Conservation (phyloP, 1,140 invertebrate genomes). For the Pseudomyrmex flavicornis region DNA sequence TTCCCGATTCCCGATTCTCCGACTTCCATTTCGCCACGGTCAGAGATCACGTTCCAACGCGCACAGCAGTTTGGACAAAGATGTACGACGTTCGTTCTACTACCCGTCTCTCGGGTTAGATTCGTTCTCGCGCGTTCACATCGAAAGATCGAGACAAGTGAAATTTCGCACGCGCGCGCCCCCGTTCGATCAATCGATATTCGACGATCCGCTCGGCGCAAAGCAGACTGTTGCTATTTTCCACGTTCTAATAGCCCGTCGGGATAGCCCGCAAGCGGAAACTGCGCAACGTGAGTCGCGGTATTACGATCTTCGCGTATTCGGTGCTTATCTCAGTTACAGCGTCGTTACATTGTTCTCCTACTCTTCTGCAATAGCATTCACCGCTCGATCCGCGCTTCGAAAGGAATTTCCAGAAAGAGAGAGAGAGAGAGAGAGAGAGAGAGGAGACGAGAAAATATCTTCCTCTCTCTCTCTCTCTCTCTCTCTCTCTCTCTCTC, state of each 20-base stretch:
- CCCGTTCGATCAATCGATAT: conserved; percentile 18
- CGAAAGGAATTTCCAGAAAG: conserved; percentile 6
- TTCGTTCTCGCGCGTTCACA: neutral
- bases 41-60: conserved; percentile 46
- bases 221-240: neutral
- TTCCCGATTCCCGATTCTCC: conserved; percentile 50
- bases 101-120: neutral
- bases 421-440: conserved; percentile 20
- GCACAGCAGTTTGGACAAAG: conserved; percentile 56
- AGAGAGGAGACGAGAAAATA: neutral
- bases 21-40: conserved; percentile 43
- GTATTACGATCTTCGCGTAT: conserved; percentile 35
- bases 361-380: neutral
- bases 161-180: conserved; percentile 17
- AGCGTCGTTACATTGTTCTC: conserved; percentile 44
- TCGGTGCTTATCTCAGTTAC: conserved; percentile 40
- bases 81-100: conserved; percentile 45
- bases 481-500: too few species aligned
- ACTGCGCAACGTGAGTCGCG: conserved; percentile 1
- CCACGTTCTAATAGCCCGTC: neutral
- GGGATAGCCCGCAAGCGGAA: conserved; percentile 39
- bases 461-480: too few species aligned
- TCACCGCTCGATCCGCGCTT: neutral
- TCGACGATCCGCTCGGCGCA: neutral
- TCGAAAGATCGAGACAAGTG: neutral